phyloP scores from a whole-genome alignment of 2,113 vertebrate genomes.

The Bagarius yarrelli region DNA sequence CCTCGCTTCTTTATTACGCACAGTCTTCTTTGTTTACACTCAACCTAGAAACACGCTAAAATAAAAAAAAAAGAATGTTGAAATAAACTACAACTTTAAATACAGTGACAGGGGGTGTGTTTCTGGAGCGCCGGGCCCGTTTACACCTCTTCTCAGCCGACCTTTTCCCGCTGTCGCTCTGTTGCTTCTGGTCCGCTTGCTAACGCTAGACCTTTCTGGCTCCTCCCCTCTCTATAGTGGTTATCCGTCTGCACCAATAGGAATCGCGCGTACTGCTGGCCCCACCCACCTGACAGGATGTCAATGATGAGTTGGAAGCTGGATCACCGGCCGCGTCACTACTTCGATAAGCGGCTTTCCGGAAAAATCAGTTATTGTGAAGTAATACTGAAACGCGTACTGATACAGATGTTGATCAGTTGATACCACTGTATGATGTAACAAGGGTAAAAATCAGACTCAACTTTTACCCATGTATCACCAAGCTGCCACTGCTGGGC shows the following conservation, averaged over 20 bases:
- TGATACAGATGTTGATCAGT: no score
- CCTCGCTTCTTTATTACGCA: constrained; percentile 69
- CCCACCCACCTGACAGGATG: constrained; percentile 19
- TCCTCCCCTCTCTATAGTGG: constrained; percentile 2
- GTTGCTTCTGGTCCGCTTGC: constrained; percentile 46
- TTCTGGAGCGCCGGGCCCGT: neutral
- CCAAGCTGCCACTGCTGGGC: no score
- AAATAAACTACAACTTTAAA: neutral
- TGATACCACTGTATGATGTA: no score
- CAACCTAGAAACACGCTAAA: neutral
- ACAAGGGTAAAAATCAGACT: no score
- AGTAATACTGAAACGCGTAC: no score
- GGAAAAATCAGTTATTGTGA: no score
- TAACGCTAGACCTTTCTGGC: constrained; percentile 20
- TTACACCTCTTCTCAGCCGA: no score
- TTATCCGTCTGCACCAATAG: constrained; percentile 56
- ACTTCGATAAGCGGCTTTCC: constrained; percentile 5
- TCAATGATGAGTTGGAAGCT: constrained; percentile 50
- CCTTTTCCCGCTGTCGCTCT: neutral
- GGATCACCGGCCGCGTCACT: constrained; percentile 65
- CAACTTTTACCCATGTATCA: no score
- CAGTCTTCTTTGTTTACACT: neutral
- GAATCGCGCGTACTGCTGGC: neutral
- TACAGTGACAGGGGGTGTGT: neutral
- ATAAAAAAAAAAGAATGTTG: neutral